Conservation (phyloP, 2,113 vertebrate genomes). For the Baryphthengus martii region DNA sequence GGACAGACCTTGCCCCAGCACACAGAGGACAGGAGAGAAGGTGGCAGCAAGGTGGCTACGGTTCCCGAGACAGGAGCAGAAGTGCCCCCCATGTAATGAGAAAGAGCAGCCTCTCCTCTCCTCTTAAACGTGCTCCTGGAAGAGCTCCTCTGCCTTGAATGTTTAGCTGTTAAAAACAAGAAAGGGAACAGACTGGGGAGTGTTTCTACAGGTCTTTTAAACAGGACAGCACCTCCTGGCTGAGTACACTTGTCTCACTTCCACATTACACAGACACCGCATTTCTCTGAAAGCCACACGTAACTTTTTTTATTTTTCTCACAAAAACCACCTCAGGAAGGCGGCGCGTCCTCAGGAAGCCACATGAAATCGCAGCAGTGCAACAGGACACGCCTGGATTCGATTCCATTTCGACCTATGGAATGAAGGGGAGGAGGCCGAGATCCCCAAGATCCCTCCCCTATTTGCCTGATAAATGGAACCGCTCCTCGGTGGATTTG, state of each 20-base stretch:
- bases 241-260: neutral
- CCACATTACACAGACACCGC: neutral
- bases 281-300: neutral
- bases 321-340: neutral
- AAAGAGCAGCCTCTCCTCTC: neutral
- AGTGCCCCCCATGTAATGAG: fast-evolving
- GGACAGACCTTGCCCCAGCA: neutral
- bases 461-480: neutral
- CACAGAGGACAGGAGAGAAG: neutral
- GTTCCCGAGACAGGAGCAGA: neutral
- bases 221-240: neutral
- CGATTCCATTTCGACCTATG: neutral
- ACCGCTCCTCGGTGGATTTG: neutral
- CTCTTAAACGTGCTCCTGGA: neutral
- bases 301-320: neutral
- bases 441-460: neutral
- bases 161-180: neutral
- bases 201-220: neutral
- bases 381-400: neutral
- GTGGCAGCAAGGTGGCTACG: neutral
- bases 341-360: fast-evolving
- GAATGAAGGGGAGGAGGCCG: slow-evolving; percentile 6
- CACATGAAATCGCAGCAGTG: neutral
- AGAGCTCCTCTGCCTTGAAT: neutral
- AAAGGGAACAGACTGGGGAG: neutral